Evolutionary conservation across 2,797 vertebrate genomes (phyloP).

Genomic region (Sphenopsis melanotis): DNA sequence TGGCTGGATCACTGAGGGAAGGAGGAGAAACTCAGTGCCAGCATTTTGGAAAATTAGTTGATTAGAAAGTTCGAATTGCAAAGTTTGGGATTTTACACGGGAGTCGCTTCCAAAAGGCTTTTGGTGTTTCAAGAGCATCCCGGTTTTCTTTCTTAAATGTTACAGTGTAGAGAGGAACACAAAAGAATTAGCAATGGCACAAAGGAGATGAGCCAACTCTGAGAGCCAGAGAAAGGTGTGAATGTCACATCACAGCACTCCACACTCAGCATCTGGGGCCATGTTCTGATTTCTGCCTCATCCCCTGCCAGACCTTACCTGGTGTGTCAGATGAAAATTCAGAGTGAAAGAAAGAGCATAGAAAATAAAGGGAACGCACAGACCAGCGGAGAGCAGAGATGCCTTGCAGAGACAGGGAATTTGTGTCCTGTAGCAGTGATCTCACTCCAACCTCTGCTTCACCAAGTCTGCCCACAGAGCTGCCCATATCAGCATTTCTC

Average conservation of each 20-base stretch:
- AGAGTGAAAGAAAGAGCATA: background rate
- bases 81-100: background rate
- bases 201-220: background rate
- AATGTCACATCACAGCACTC: background rate
- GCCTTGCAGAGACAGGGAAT: background rate
- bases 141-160: background rate
- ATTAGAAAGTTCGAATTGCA: background rate
- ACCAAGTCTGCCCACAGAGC: background rate
- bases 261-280: background rate
- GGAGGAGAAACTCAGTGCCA: background rate
- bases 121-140: background rate
- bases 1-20: background rate
- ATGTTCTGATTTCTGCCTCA: background rate
- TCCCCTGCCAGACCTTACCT: background rate
- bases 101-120: background rate
- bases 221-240: background rate
- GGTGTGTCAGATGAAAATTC: background rate
- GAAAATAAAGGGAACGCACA: background rate
- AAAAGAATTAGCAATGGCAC: background rate
- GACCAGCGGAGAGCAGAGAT: background rate
- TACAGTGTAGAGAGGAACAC: background rate
- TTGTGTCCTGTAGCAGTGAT: background rate
- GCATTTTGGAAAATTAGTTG: background rate
- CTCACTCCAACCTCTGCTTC: background rate
- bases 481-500: background rate